Conservation (phyloP, 2,888 invertebrate genomes). For the Eumerus sabulonum region DNA sequence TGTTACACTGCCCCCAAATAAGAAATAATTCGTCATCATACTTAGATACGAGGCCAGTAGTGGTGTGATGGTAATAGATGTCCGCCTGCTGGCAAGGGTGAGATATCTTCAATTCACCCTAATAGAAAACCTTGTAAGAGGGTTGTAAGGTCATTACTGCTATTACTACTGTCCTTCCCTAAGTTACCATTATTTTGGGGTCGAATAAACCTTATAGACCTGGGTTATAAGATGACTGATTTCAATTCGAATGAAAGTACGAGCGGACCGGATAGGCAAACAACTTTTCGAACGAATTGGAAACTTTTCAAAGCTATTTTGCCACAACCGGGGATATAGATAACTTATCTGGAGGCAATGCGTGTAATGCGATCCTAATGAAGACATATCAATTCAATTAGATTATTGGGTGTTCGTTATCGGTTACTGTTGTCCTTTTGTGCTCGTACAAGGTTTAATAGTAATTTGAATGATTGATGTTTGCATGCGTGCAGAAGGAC, state of each 20-base stretch:
- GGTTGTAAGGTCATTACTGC: no score
- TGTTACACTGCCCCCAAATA: slow-evolving; percentile 15
- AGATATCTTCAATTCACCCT: no score
- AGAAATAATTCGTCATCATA: slow-evolving; percentile 61
- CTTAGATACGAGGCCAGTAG: slow-evolving; percentile 1
- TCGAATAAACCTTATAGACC: slow-evolving; percentile 20
- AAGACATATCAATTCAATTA: slow-evolving; percentile 36
- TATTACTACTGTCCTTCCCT: no score
- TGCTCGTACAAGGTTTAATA: slow-evolving; percentile 8
- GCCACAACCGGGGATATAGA: slow-evolving; percentile 1
- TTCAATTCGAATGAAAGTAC: slow-evolving; percentile 37
- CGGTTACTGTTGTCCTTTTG: not conserved
- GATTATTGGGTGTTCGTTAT: slow-evolving; percentile 19
- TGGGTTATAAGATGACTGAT: slow-evolving; percentile 50
- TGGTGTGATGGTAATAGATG: no score
- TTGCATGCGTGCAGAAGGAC: not conserved
- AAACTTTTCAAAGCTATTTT: slow-evolving; percentile 21
- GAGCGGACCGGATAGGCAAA: slow-evolving; percentile 15
- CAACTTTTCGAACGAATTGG: slow-evolving; percentile 48
- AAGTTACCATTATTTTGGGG: no score
- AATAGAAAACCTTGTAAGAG: no score
- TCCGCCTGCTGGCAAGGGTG: no score
- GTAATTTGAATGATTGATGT: slow-evolving; percentile 43
- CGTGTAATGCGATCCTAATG: slow-evolving; percentile 49
- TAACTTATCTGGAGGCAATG: slow-evolving; percentile 1